A percentile compares a stretch with the other conserved stretches of the same genome.
These are phyloP conservation scores for Heliconius nattereri DNA, from an alignment of 1,140 invertebrate genomes.

Conservation along the genomic window DNA sequence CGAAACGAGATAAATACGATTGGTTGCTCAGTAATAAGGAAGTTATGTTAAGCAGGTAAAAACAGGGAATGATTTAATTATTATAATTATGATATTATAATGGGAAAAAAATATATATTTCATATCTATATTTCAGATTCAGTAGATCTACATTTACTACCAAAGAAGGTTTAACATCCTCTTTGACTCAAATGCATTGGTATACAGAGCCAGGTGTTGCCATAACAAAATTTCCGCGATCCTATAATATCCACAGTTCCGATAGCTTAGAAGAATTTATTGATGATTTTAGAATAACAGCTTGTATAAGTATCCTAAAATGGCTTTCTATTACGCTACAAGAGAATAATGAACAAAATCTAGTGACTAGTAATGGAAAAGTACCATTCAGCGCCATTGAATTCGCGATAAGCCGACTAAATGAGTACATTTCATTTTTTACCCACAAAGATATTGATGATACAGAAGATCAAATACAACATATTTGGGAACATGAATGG, in stretches of 20 bases:
- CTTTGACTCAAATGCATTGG: constrained; percentile 94
- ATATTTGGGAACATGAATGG: constrained; percentile 92
- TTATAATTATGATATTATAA: not conserved
- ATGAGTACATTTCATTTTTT: constrained; percentile 87
- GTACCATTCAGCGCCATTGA: constrained; percentile 88
- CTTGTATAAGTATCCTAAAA: constrained; percentile 91
- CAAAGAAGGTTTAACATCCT: constrained; percentile 92
- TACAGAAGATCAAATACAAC: constrained; percentile 81
- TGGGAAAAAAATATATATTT: not conserved
- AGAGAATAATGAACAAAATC: constrained; percentile 80
- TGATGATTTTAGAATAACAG: constrained; percentile 94
- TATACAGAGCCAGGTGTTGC: constrained; percentile 91
- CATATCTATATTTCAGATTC: constrained; percentile 80
- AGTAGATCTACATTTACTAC: constrained; percentile 92
- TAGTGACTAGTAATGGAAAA: constrained; percentile 83
- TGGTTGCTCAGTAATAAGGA: constrained; percentile 80
- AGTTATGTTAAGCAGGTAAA: constrained; percentile 76
- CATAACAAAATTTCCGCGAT: constrained; percentile 91
- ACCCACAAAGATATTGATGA: constrained; percentile 94
- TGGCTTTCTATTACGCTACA: constrained; percentile 85
- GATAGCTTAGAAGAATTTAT: constrained; percentile 94
- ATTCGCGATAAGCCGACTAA: constrained; percentile 89
- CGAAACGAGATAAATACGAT: constrained; percentile 89
- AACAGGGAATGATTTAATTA: not conserved
- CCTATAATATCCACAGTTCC: constrained; percentile 91